These are phyloP conservation scores for Artemia sinica DNA, from an alignment of 2,888 invertebrate genomes.

Conservation along the genomic window DNA sequence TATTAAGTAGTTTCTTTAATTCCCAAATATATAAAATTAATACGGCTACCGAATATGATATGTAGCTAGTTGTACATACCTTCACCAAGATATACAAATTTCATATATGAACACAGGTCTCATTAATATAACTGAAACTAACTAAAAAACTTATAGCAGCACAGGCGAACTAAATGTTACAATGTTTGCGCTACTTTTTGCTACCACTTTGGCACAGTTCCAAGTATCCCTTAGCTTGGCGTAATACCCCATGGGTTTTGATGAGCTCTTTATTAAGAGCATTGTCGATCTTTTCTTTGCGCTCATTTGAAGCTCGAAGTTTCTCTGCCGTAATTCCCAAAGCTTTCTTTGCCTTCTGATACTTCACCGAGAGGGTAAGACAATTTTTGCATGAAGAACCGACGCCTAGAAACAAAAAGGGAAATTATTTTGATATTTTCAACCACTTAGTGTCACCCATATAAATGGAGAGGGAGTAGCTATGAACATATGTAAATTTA, in stretches of 20 bases:
- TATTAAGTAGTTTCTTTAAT: no score
- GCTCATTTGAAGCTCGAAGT: constrained; percentile 54
- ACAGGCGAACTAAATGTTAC: no score
- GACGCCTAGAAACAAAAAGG: background rate
- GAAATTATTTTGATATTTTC: background rate
- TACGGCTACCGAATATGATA: no score
- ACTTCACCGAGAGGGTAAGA: constrained; percentile 21
- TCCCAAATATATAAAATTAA: no score
- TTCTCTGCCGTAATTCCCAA: constrained; percentile 59
- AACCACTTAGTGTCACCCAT: constrained; percentile 19
- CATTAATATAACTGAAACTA: no score
- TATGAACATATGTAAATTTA: no score
- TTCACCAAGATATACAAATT: no score
- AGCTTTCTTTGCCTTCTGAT: constrained; percentile 32
- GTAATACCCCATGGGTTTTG: constrained; percentile 56
- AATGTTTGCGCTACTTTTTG: no score
- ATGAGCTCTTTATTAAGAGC: constrained; percentile 63
- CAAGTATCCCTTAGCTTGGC: constrained; percentile 53
- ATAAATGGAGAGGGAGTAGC: no score
- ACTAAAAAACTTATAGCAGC: no score
- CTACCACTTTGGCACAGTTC: constrained; percentile 24
- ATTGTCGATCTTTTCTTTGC: constrained; percentile 62
- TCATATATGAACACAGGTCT: no score
- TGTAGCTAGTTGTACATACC: no score
- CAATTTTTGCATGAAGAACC: constrained; percentile 16